Percentiles rank a stretch among this genome's conserved stretches.
These are phyloP conservation scores for Lethenteron reissneri DNA, from an alignment of 2,113 vertebrate species.

Conservation along the genomic window DNA sequence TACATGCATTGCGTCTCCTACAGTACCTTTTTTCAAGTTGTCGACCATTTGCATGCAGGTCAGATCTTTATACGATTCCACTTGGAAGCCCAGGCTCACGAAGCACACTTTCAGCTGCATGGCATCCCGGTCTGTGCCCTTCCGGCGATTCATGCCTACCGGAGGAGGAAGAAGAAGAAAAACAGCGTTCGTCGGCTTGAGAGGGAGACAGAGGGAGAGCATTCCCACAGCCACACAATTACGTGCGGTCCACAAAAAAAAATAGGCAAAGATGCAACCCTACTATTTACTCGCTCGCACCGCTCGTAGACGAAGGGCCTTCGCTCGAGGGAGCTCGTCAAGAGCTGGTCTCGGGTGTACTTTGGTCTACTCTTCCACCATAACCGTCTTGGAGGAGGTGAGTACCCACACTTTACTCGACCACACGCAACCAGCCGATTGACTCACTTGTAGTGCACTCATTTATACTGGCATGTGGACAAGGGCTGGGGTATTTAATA, in stretches of 20 bases:
- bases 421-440: no score
- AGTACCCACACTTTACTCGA: no score
- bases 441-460: no score
- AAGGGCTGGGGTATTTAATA: no score
- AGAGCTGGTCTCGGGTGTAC: no score
- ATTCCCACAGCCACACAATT: neutral
- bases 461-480: no score
- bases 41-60: neutral
- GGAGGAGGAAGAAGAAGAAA: neutral
- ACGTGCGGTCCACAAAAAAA: neutral
- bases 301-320: no score
- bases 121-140: conserved; percentile 1
- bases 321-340: no score
- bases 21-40: neutral
- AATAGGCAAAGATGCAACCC: neutral
- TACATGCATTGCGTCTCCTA: neutral
- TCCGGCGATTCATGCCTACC: neutral
- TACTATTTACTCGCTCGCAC: neutral
- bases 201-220: neutral
- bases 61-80: neutral
- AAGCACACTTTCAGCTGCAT: neutral
- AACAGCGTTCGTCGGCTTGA: neutral
- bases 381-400: no score
- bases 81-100: neutral
- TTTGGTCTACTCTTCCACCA: no score